Base-by-base conservation (phyloP, 2,113 vertebrate species). In the Dermatemys mawii region DNA sequence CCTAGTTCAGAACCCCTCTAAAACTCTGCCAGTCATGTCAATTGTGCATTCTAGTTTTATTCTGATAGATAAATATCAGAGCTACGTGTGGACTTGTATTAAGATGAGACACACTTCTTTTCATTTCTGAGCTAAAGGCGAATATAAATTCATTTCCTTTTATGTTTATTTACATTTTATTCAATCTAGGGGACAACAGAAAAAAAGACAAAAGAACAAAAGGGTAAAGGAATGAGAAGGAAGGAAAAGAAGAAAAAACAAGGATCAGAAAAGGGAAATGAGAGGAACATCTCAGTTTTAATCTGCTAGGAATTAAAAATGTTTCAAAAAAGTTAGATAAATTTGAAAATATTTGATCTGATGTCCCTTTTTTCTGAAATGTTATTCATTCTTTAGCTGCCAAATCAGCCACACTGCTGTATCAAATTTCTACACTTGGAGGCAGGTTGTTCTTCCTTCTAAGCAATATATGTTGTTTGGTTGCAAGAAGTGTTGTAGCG, bases 51-150 rank as follows among this genome's bases (percentile, higher is more conserved):
- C 1, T 12, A 21, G 57, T 53, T 84, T 93, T 79, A 13, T 26
- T 86, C 0, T 81, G 48, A 12, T 60, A 67, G 1, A 1, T 2
- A 92, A 11, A 46, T 67, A 19, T 5, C 0, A 2, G 1, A 32
- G 78, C 84, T 89, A 11, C 16, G 4, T 81, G 3, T 81, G 50
- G 51, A 51, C n/a, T 85, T 85, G 10, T 27, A 63, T 17, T 85
- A 88, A 86, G 27, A 78, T 63, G 49, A 70, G 8, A 81, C 4
- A n/a, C 2, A 11, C n/a, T 75, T 81, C 3, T 60, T 93, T 46
- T 46, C 9, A 57, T 11, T 70, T 10, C 35, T 80, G 26, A 94
- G 38, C 11, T 83, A 3, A 13, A 2, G 19, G 22, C 55, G 5
- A 14, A 51, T 57, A 38, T 38, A 13, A 78, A 88, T 14, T 1